These are phyloP conservation scores for Alethe castanea DNA, from an alignment of 2,113 vertebrate genomes.

Conservation along the genomic window DNA sequence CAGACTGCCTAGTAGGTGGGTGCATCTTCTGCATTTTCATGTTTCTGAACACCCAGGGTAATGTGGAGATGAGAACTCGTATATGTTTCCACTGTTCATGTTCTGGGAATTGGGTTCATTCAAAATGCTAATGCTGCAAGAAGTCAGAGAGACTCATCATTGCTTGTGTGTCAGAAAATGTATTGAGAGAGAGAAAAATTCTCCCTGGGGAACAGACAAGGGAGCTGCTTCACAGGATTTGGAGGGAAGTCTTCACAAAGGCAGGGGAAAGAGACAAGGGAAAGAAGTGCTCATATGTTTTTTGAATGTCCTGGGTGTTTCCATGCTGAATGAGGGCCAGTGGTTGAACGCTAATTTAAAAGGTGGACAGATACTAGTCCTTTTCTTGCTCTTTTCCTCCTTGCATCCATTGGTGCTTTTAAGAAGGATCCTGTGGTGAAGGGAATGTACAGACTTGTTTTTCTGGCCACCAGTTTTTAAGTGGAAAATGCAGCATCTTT, in stretches of 20 bases:
- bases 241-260: background rate
- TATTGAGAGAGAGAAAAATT: background rate
- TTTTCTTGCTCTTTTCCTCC: background rate
- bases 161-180: slow-evolving; percentile 15
- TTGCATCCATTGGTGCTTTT: background rate
- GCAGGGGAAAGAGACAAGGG: background rate
- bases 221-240: background rate
- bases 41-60: background rate
- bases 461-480: background rate
- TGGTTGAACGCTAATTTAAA: background rate
- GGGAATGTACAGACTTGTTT: background rate
- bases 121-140: background rate
- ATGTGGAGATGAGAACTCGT: background rate
- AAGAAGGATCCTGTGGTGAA: background rate
- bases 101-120: background rate
- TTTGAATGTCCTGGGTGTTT: background rate
- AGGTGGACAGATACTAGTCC: background rate
- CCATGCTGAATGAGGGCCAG: background rate
- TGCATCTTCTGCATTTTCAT: background rate
- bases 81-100: background rate
- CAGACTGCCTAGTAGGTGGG: background rate
- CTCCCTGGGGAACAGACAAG: background rate
- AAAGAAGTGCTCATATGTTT: background rate
- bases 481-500: background rate
- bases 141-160: slow-evolving; percentile 19